Evolutionary conservation across 1,140 invertebrate genomes (phyloP).

Genomic region (Drosophila funebris): DNA sequence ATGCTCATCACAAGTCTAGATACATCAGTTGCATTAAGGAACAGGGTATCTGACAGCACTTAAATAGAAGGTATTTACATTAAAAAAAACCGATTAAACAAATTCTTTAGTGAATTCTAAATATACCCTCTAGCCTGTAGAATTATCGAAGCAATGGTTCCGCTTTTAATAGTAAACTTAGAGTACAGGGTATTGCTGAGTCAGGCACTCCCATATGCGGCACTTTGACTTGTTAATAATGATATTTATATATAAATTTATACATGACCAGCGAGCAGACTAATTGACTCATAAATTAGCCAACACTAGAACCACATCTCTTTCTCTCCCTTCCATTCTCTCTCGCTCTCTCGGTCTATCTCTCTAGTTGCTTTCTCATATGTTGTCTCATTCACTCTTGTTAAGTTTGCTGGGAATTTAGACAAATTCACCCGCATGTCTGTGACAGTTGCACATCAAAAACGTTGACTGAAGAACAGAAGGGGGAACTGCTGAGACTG

Average conservation of each 20-base stretch:
- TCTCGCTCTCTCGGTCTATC: background rate
- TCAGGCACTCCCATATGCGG: background rate
- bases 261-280: constrained; percentile 60
- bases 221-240: constrained; percentile 51
- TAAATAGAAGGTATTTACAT: no score
- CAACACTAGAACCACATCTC: constrained; percentile 1
- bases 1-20: no score
- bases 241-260: constrained; percentile 52
- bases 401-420: constrained; percentile 45
- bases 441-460: constrained; percentile 73
- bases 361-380: background rate
- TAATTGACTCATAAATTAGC: constrained; percentile 79
- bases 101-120: no score
- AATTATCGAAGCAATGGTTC: no score
- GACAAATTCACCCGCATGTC: constrained; percentile 79
- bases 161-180: background rate
- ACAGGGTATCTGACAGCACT: no score
- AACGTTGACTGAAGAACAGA: constrained; percentile 1
- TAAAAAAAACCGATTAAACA: no score
- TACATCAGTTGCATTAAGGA: no score
- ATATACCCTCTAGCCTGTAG: no score
- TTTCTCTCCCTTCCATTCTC: background rate
- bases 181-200: constrained; percentile 7
- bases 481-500: constrained; percentile 33
- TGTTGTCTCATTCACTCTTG: constrained; percentile 2